Evolutionary conservation across 2,888 invertebrate species (phyloP), one percentile per base, ranked within the genome.

Genomic region (Eilema sororculum): DNA sequence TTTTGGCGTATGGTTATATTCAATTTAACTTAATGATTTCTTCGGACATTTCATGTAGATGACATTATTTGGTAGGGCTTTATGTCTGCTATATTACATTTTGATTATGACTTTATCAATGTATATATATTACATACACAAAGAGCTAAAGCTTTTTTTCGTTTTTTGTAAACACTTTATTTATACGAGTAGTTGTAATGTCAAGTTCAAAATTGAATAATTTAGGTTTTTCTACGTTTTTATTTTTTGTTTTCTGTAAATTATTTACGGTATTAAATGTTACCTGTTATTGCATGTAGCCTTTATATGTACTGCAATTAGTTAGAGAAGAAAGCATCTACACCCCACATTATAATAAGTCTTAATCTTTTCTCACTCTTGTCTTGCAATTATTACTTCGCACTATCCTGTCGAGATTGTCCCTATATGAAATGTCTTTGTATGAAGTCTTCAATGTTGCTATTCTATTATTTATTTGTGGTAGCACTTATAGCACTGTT

Each of bases 401-500:
- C 28, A 56, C 58, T 20, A 13, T 20, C 10, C 8, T n/a, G 16
- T 65, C 13, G 9, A n/a, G 22, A 10, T 65, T 37, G 57, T 57
- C 20, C 28, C 24, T 67, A 60, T 28, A 60, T 67, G 60, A 59
- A 67, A 52, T 65, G 77, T 80, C 79, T 68, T 63, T 67, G 75
- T 69, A 74, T 78, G 83, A 80, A 79, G 83, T 81, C 76, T 81
- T 85, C 72, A 79, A 84, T 87, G 86, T 87, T 86, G 87, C 87
- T 85, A 83, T 86, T 84, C 80, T 83, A 82, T 86, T 80, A 84
- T 82, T n/a, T 85, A 86, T 69, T 83, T 86, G 86, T 87, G 87
- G 89, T 91, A 90, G 91, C 91, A 92, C 91, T 83, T 86, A 85
- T 86, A 86, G 91, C 92, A 91, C 91, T 89, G 84, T 86, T 86